These are phyloP conservation scores for Pogonomyrmex barbatus DNA, from an alignment of 1,140 invertebrate species.

Conservation along the genomic window DNA sequence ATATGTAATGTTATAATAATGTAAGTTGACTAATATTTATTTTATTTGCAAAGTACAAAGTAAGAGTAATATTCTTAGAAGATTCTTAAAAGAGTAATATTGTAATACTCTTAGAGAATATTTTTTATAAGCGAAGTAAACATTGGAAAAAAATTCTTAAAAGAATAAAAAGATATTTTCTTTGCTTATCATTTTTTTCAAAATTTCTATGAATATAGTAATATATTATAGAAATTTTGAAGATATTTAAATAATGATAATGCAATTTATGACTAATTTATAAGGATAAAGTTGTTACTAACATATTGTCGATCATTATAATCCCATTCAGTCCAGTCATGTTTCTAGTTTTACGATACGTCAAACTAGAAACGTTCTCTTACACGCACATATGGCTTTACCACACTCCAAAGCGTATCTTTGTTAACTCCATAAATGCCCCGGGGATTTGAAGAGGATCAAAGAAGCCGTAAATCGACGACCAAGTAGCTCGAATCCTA, in stretches of 20 bases:
- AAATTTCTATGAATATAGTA: background rate
- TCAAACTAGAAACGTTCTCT: background rate
- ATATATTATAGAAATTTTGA: background rate
- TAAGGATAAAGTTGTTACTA: background rate
- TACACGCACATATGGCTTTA: conserved; percentile 28
- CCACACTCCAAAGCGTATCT: conserved; percentile 11
- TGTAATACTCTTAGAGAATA: background rate
- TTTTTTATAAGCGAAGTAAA: background rate
- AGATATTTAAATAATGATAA: background rate
- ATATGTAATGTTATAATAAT: background rate
- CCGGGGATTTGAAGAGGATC: conserved; percentile 49
- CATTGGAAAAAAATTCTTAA: background rate
- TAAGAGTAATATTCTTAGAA: background rate
- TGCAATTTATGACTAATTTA: background rate
- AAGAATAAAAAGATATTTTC: background rate
- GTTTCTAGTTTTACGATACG: conserved; percentile 19
- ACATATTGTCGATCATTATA: background rate
- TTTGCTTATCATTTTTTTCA: background rate
- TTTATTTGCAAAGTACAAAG: background rate
- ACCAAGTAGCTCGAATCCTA: conserved; percentile 43
- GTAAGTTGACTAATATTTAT: background rate
- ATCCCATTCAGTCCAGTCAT: background rate
- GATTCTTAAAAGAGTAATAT: background rate
- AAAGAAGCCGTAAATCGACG: conserved; percentile 52
- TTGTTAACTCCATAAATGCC: conserved; percentile 54